These are phyloP conservation scores for Austrolebias charrua DNA, from an alignment of 2,797 vertebrate genomes.

Conservation along the genomic window DNA sequence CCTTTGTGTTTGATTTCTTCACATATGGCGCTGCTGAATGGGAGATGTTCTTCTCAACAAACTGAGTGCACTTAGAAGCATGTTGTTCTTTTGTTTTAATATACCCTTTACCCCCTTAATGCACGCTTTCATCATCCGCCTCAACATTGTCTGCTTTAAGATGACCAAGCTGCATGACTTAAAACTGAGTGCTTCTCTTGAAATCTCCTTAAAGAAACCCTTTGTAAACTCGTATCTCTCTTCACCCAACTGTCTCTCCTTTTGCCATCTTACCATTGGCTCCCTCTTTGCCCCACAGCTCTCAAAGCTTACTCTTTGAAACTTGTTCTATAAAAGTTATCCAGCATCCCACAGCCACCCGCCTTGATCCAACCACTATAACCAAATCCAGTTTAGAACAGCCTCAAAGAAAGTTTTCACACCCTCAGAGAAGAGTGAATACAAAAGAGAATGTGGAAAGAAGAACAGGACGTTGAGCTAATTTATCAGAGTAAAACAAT, in stretches of 20 bases:
- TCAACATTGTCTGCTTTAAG: conserved; percentile 40
- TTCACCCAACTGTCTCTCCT: conserved; percentile 11
- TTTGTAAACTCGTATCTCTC: conserved; percentile 55
- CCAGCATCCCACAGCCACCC: conserved; percentile 52
- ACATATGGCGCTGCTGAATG: conserved; percentile 37
- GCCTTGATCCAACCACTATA: conserved; percentile 50
- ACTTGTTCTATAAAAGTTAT: conserved; percentile 47
- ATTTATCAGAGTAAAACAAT: neutral
- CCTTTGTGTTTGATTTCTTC: conserved; percentile 40
- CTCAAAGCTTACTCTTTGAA: conserved; percentile 47
- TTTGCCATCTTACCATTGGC: conserved; percentile 17
- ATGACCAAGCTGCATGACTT: conserved; percentile 46
- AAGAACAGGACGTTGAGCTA: neutral
- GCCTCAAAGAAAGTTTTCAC: conserved; percentile 45
- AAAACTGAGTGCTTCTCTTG: conserved; percentile 37
- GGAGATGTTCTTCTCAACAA: conserved; percentile 19
- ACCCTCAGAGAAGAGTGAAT: conserved; percentile 11
- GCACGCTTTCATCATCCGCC: conserved; percentile 33
- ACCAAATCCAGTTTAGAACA: conserved; percentile 56
- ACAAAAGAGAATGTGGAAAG: conserved; percentile 1
- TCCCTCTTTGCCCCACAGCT: conserved; percentile 39
- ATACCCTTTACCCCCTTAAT: conserved; percentile 19
- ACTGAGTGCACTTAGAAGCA: conserved; percentile 37
- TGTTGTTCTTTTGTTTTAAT: conserved; percentile 35
- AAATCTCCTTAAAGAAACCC: conserved; percentile 61